A percentile compares a stretch with the other conserved stretches of the same genome.
Conservation (phyloP, 2,888 invertebrate genomes). For the Lasioglossum marginatum region DNA sequence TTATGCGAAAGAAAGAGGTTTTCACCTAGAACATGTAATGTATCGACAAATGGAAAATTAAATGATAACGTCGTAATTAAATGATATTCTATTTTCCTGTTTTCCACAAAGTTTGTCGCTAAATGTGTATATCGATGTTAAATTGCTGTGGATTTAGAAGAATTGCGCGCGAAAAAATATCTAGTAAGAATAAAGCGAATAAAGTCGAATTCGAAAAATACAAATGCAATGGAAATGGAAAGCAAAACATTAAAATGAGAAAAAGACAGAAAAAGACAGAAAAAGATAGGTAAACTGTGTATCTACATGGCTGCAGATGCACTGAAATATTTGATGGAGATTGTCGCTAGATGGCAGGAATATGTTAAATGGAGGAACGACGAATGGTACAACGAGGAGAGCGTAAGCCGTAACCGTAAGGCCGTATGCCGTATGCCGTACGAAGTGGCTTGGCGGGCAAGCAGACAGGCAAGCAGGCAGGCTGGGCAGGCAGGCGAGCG, state of each 20-base stretch:
- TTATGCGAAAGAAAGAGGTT: background rate
- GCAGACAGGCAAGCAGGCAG: background rate
- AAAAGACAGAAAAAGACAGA: background rate
- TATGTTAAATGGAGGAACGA: conserved; percentile 23
- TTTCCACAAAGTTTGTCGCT: background rate
- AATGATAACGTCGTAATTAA: background rate
- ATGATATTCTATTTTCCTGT: background rate
- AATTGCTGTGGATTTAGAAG: background rate
- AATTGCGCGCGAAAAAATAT: background rate
- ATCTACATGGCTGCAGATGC: background rate
- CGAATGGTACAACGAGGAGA: conserved; percentile 20
- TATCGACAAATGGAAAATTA: background rate
- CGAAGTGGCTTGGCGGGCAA: conserved; percentile 34
- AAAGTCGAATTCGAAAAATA: background rate
- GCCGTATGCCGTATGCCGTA: background rate
- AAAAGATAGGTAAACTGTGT: background rate
- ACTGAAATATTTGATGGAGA: conserved; percentile 6
- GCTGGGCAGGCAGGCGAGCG: conserved; percentile 31
- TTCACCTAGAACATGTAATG: background rate
- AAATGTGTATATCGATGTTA: background rate
- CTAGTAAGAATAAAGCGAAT: too few species aligned
- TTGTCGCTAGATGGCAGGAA: conserved; percentile 46
- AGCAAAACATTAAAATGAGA: background rate
- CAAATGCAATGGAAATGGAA: background rate
- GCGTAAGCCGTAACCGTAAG: too few species aligned